Base-by-base conservation (phyloP, 64 coral and sea anemone genomes). In the Montipora efflorescens region DNA sequence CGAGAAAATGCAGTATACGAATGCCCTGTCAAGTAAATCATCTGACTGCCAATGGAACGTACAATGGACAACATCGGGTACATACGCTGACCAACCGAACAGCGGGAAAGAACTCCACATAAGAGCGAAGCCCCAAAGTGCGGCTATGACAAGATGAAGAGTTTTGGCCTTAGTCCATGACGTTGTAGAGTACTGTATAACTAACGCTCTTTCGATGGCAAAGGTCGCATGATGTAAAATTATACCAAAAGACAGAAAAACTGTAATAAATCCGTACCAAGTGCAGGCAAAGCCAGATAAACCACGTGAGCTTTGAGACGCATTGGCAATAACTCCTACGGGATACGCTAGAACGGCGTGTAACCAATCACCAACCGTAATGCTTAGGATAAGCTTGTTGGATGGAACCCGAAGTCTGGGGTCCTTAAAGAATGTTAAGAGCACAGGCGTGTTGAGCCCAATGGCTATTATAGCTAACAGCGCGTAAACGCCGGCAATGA, bases 41-140 rank as follows among this genome's bases (percentile, higher is more conserved):
- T 45, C 16, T 0, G 82, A 86, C 48, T 86, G 82, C 82, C 82
- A 86, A 18, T 47, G 44, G 49, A 86, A 22, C 8, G 82, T 48
- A 44, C 82, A 86, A 71, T 21, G 67, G 8, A 46, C 46, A 7
- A 59, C 44, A 18, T 86, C 64, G n/a, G 82, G 62, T 47, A 18
- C 82, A 64, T 86, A 86, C 44, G 82, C 43, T 72, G 82, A 86
- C 82, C 82, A 86, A 50, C 82, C 82, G 14, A 86, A 86, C 47
- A 86, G 82, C 10, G 82, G 82, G 16, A 70, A 86, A 5, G 19
- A 18, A 18, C 64, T 72, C 82, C 82, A 86, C 15, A 86, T 45
- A 44, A 86, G 45, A 16, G 82, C 82, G 19, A 86, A 86, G 1
- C 7, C 16, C 82, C 82, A 86, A 6, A 86, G 62, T 21, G 61